Conservation (phyloP, 2,888 invertebrate genomes). For the Invenusta paracnida region DNA sequence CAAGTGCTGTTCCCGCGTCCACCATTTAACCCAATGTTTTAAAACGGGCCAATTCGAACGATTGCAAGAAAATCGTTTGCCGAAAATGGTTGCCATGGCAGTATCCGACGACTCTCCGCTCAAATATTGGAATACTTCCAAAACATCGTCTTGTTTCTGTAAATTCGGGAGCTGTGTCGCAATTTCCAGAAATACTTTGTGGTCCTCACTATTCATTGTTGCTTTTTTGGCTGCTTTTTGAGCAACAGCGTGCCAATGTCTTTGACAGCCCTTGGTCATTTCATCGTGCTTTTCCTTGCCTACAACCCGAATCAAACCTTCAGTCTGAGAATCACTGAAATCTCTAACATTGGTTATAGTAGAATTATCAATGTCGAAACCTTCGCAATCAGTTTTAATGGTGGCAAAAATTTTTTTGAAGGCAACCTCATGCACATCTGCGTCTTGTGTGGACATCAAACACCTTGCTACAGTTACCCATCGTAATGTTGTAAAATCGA, state of each 20-base stretch:
- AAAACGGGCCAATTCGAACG: not conserved
- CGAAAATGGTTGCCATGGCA: not conserved
- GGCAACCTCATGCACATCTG: not conserved
- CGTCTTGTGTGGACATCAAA: not conserved
- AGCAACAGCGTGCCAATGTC: no score
- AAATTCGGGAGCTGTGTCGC: no score
- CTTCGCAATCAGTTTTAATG: not conserved
- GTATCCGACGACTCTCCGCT: not conserved
- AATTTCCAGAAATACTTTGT: no score
- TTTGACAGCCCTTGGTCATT: not conserved
- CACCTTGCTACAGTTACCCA: not conserved
- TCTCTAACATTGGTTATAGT: not conserved
- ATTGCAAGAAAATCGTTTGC: not conserved
- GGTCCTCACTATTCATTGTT: no score
- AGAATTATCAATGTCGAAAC: not conserved
- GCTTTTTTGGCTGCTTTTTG: no score
- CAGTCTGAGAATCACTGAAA: not conserved
- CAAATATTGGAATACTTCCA: not conserved
- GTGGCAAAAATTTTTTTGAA: not conserved
- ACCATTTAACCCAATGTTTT: not conserved
- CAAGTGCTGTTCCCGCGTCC: not conserved
- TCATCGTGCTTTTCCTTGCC: not conserved
- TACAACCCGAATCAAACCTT: not conserved
- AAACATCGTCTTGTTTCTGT: not conserved
- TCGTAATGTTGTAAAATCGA: not conserved